phyloP scores from a whole-genome alignment of 1,140 invertebrate genomes.

The Plutomurus gul region DNA sequence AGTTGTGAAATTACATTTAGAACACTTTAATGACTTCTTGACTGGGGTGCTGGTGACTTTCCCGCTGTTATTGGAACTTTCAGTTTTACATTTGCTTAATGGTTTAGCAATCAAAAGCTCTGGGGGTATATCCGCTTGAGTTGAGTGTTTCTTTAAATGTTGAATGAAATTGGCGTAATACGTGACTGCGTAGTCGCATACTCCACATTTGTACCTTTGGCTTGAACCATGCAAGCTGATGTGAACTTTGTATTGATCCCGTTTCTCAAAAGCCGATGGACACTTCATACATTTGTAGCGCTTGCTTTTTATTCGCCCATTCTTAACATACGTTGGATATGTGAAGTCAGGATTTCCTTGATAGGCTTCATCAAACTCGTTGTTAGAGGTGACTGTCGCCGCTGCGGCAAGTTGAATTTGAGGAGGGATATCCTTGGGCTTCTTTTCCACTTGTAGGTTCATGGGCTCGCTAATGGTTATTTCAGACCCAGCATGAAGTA shows the following conservation, averaged over 20 bases:
- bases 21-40: constrained; percentile 57
- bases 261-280: constrained; percentile 70
- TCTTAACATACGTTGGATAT: constrained; percentile 74
- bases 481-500: constrained; percentile 61
- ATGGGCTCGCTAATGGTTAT: constrained; percentile 10
- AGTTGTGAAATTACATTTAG: constrained; percentile 55
- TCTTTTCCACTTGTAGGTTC: neutral
- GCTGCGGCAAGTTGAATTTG: neutral
- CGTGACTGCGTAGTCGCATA: constrained; percentile 86
- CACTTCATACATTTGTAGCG: constrained; percentile 59
- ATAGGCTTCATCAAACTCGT: constrained; percentile 62
- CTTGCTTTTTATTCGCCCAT: constrained; percentile 74
- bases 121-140: constrained; percentile 67
- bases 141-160: constrained; percentile 76
- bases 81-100: constrained; percentile 30
- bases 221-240: constrained; percentile 80
- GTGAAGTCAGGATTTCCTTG: constrained; percentile 75
- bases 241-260: constrained; percentile 82
- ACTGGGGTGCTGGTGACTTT: constrained; percentile 54
- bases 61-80: neutral
- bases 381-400: constrained; percentile 60
- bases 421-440: neutral
- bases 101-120: constrained; percentile 57
- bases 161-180: constrained; percentile 81
- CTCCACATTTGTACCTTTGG: constrained; percentile 79